Evolutionary conservation across 1,140 invertebrate species (phyloP).

Genomic region (Eciton burchellii): DNA sequence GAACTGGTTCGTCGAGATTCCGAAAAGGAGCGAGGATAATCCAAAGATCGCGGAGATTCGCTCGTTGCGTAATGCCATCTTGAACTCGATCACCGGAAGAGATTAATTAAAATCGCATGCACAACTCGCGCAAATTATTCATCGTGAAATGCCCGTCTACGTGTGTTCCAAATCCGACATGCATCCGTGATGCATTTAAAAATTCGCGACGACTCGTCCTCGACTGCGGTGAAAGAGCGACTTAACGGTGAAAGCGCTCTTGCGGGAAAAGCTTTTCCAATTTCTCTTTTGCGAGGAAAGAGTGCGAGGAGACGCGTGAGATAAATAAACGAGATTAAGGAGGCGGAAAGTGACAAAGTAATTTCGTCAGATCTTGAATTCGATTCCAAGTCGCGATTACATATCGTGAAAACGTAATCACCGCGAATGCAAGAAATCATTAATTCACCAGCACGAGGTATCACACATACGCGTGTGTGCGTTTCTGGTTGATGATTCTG

Average conservation of each 20-base stretch:
- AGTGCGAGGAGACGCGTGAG: not conserved
- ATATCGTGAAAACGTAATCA: not conserved
- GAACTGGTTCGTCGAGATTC: not conserved
- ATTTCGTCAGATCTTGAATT: not conserved
- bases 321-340: not conserved
- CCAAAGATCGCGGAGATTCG: not conserved
- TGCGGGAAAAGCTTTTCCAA: not conserved
- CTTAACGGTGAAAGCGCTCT: not conserved
- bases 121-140: conserved; percentile 18
- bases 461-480: no score
- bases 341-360: not conserved
- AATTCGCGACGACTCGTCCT: not conserved
- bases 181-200: not conserved
- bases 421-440: not conserved
- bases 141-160: not conserved
- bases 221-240: not conserved
- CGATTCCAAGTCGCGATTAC: not conserved
- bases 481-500: not conserved
- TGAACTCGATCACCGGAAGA: conserved; percentile 16
- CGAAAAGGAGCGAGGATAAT: not conserved
- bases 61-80: not conserved
- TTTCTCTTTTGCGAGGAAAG: not conserved
- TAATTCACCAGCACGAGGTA: not conserved
- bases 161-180: conserved; percentile 6
- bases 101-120: conserved; percentile 25